Base-by-base conservation (phyloP, 1,140 invertebrate species). In the Drosophila funebris region DNA sequence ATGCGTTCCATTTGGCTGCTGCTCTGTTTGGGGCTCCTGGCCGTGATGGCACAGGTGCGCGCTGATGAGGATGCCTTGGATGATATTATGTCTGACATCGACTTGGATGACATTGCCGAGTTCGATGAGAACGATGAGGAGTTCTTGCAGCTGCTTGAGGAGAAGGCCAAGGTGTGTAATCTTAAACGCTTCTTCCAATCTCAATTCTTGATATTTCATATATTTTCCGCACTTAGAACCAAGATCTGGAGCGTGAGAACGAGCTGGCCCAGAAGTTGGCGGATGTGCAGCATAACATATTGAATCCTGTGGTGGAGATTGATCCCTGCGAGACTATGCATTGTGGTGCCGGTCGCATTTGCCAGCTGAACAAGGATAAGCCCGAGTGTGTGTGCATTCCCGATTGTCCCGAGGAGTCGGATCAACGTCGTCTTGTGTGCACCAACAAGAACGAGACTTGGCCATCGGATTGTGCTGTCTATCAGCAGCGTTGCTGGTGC, bases 381-480 rank as follows among this genome's bases (percentile, higher is more conserved):
- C 96, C 97, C 5, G 93, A 95, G 74, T 99, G 98, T 92, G 94
- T 96, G 66, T 99, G 98, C 92, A 95, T 98, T 74, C 94, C 95
- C 54, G 93, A 94, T 13, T 99, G 97, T 80, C 96, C 96, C 18
- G 92, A 94, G 66, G 96, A 98, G 92, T 93, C 92, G 3, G 97
- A 98, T 90, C 93, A 94, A 0, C 93, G 97, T 29, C 94, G 97
- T 77, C 88, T 95, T 94, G 97, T 98, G 24, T 99, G 98, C 93
- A 97, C 96, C 41, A 98, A 98, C 92, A 95, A 96, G 92, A 99
- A 99, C 89, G 96, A 98, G 92, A 99, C 98, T 1, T 99, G 97
- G 95, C 92, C 94, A 11, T 98, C 97, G 11, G 97, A 98, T 90
- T 99, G 98, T 92, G 95, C 98, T 82, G 95, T 99, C 54, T 97